Evolutionary conservation across 2,888 invertebrate species (phyloP).

Genomic region (Pyralis farinalis): DNA sequence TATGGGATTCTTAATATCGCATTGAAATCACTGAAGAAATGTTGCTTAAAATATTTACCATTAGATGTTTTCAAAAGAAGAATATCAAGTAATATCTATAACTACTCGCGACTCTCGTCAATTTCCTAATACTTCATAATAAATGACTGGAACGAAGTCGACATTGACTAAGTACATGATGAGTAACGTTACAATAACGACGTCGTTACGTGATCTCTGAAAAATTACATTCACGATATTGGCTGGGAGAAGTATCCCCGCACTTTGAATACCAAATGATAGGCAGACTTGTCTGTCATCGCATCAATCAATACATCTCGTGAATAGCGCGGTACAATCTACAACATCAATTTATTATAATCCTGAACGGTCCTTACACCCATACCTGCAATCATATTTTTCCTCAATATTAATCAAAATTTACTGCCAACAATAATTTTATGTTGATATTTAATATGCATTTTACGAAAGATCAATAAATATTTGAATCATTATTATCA

Average conservation of each 20-base stretch:
- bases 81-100: no score
- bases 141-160: slow-evolving; percentile 21
- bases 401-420: not conserved
- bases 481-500: no score
- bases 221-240: slow-evolving; percentile 38
- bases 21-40: no score
- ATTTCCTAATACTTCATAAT: slow-evolving; percentile 21
- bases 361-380: not conserved
- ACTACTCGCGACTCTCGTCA: no score
- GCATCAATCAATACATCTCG: slow-evolving; percentile 28
- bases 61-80: no score
- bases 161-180: slow-evolving; percentile 5
- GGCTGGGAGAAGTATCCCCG: slow-evolving; percentile 27
- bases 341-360: slow-evolving; percentile 3
- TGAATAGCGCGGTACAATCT: slow-evolving; percentile 4
- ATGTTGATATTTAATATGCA: no score
- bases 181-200: slow-evolving; percentile 23
- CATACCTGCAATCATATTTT: not conserved
- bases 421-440: no score
- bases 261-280: slow-evolving; percentile 36
- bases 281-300: slow-evolving; percentile 25
- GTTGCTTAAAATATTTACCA: no score
- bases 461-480: no score
- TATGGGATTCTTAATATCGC: no score
- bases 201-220: slow-evolving; percentile 32